Evolutionary conservation across 1,140 invertebrate species (phyloP).

Genomic region (Aphidius gifuensis): DNA sequence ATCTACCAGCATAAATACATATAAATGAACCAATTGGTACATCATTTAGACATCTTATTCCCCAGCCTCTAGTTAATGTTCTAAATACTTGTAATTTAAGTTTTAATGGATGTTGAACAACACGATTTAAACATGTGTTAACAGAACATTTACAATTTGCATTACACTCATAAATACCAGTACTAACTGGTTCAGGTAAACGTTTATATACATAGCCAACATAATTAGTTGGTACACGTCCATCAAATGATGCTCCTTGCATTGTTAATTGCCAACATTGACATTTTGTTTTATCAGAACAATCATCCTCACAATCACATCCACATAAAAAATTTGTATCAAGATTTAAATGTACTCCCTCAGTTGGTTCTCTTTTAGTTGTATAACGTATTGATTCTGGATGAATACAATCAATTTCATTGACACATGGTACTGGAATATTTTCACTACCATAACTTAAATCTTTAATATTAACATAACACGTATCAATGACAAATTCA

Average conservation of each 20-base stretch:
- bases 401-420: conserved; percentile 78
- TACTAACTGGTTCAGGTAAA: conserved; percentile 77
- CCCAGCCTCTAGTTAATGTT: conserved; percentile 89
- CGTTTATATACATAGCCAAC: conserved; percentile 83
- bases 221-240: conserved; percentile 58
- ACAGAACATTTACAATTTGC: conserved; percentile 76
- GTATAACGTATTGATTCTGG: conserved; percentile 87
- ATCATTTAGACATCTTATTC: conserved; percentile 90
- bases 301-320: conserved; percentile 91
- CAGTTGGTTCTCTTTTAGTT: conserved; percentile 75
- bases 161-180: conserved; percentile 96
- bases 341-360: conserved; percentile 81
- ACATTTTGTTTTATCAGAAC: conserved; percentile 86
- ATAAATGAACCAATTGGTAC: conserved; percentile 91
- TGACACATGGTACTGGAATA: conserved; percentile 85
- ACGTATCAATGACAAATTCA: conserved; percentile 72
- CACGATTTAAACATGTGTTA: conserved; percentile 78
- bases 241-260: conserved; percentile 65
- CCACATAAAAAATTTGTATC: conserved; percentile 83
- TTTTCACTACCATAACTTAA: conserved; percentile 80
- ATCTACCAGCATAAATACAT: conserved; percentile 91
- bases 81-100: conserved; percentile 85
- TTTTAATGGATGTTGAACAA: conserved; percentile 81
- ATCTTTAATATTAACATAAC: conserved; percentile 65
- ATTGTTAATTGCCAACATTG: conserved; percentile 88